Conservation (phyloP, 35 echinoderm and acorn worm genomes). For the Stichopus chloronotus region DNA sequence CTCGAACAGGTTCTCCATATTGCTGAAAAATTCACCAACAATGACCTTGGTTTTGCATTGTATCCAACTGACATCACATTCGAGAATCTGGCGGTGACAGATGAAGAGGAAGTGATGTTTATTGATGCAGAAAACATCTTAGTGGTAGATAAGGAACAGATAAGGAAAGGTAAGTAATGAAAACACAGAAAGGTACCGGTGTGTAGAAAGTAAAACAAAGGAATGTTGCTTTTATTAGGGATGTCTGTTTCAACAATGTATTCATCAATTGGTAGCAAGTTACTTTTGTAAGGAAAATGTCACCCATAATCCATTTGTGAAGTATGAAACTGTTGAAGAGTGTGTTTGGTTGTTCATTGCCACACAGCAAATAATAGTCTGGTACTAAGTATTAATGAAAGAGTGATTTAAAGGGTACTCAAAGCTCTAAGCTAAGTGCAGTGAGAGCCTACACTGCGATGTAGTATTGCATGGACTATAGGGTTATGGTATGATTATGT, state of each 20-base stretch:
- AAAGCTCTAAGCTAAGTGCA: no score
- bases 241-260: not conserved
- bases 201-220: no score
- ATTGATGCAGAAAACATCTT: constrained; percentile 97
- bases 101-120: constrained; percentile 70
- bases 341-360: no score
- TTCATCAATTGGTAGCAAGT: not conserved
- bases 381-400: no score
- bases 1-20: constrained; percentile 68
- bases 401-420: no score
- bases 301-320: no score
- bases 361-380: no score
- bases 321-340: no score
- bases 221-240: not conserved
- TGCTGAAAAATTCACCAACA: constrained; percentile 78
- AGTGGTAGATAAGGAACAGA: constrained; percentile 82
- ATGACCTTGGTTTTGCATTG: constrained; percentile 75
- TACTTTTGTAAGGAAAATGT: not conserved
- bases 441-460: no score
- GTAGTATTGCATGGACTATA: no score
- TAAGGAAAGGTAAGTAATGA: constrained; percentile 72
- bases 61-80: constrained; percentile 82
- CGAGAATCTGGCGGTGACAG: constrained; percentile 81
- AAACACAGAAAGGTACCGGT: no score
- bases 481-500: no score